A percentile compares a stretch with the other conserved stretches of the same genome.
Evolutionary conservation across 1,140 invertebrate genomes (phyloP).

Genomic region (Nixonia krombeini): DNA sequence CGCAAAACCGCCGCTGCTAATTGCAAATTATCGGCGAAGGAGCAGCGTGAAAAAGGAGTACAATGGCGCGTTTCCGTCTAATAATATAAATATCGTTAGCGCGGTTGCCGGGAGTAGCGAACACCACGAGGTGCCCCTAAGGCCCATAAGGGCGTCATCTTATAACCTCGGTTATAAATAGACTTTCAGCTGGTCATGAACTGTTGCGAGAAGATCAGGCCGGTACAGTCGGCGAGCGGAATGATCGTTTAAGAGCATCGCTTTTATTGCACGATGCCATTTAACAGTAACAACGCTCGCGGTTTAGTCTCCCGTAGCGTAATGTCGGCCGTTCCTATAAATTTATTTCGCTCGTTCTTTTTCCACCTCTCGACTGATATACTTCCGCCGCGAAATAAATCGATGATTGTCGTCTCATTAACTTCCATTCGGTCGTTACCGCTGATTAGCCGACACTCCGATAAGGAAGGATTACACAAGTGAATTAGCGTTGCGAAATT

Average conservation of each 20-base stretch:
- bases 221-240: conserved; percentile 6
- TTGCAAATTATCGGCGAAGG: no score
- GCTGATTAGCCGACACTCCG: no score
- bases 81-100: background rate
- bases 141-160: conserved; percentile 14
- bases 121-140: conserved; percentile 5
- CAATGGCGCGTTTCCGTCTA: background rate
- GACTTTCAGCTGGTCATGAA: conserved; percentile 9
- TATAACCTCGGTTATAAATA: conserved; percentile 24
- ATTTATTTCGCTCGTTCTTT: no score
- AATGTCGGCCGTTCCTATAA: no score
- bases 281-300: background rate
- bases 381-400: no score
- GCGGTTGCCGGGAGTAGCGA: background rate
- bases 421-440: no score
- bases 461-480: no score
- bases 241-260: conserved; percentile 12
- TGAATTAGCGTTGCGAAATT: no score
- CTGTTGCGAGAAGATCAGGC: conserved; percentile 9
- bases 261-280: background rate
- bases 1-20: no score
- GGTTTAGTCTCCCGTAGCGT: background rate
- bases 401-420: no score
- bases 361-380: no score
- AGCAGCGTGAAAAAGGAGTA: no score